phyloP scores from a whole-genome alignment of 2,888 invertebrate species.

The Slavum lentiscoides region DNA sequence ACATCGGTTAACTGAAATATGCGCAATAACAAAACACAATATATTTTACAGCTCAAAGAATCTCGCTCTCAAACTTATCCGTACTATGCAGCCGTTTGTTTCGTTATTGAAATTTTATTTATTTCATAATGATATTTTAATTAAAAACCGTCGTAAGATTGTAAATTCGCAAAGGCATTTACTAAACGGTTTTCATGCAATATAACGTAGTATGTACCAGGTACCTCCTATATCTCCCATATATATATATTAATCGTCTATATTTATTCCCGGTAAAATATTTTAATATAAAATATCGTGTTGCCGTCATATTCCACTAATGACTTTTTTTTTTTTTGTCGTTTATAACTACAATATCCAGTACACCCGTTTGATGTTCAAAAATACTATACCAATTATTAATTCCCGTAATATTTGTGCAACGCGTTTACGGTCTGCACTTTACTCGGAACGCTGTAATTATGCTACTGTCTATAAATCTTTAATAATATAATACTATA shows the following conservation, averaged over 20 bases:
- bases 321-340: neutral
- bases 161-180: neutral
- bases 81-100: too few species aligned
- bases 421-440: too few species aligned
- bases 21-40: neutral
- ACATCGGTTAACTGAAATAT: neutral
- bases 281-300: neutral
- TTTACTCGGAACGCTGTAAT: too few species aligned
- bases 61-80: too few species aligned
- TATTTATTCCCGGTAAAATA: neutral
- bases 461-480: too few species aligned
- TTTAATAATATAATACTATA: too few species aligned
- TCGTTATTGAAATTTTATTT: neutral
- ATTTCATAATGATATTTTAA: neutral
- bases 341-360: neutral
- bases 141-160: slow-evolving; percentile 4
- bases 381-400: too few species aligned
- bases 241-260: too few species aligned
- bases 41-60: too few species aligned
- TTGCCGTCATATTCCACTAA: neutral
- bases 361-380: too few species aligned
- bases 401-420: too few species aligned
- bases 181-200: neutral
- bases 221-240: too few species aligned
- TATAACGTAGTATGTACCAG: neutral